Base-by-base conservation (phyloP, 2,797 vertebrate species). In the Galagoides demidoff region DNA sequence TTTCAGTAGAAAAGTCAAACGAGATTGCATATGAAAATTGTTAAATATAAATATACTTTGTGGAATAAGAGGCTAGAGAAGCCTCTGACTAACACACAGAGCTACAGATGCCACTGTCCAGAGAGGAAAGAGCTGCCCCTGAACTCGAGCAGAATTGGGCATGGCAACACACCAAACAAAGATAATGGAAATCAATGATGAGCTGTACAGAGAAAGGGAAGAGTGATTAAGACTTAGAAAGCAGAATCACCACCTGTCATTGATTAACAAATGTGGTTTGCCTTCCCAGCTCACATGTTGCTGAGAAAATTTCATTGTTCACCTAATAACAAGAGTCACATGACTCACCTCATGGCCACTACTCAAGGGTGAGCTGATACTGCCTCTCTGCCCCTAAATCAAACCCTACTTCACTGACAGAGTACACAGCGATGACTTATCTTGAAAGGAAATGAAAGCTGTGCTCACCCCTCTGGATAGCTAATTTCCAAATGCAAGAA, bases 21-120 rank as follows among this genome's bases (percentile, higher is more conserved):
- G 52, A 95, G 66, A 94, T 59, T 73, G n/a, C 70, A 76, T n/a
- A 34, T 92, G 74, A 95, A 90, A 89, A 83, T 37, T 89, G 57
- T 63, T 14, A 66, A 61, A 61, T 90, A 81, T 71, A 81, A 61
- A 68, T 27, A 52, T 92, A 85, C 3, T 78, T 70, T 66, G 31
- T 70, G 16, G 55, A 74, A 14, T 43, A 79, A 71, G 71, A 61
- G 57, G 39, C 55, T 93, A 82, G 63, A n/a, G 70, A 77, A 55
- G 85, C 34, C 70, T 90, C 16, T 73, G 86, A 89, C 55, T 74
- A 49, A 93, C 5, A 85, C 7, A 88, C 52, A 45, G 37, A 89
- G 59, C 29, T 39, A 66, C 13, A 90, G 29, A 25, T 8, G 19
- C 78, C 2, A 70, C 61, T 83, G 3, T 79, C 34, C 85, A 79